A percentile compares a stretch with the other conserved stretches of the same genome.
phyloP scores from a whole-genome alignment of 2,888 invertebrate species.

The Cryptus viduatorius region DNA sequence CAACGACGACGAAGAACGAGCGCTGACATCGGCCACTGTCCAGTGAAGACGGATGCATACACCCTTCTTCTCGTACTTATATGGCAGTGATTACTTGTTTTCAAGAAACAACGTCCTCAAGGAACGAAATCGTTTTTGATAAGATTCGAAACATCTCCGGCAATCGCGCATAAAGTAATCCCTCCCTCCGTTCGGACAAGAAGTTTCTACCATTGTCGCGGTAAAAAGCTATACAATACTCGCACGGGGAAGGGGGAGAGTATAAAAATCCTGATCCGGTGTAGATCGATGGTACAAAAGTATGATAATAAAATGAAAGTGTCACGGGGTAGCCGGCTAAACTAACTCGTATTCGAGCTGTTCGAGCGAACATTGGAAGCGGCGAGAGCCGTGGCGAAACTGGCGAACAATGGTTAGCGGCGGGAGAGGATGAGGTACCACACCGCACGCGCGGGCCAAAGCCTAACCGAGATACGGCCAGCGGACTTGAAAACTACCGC shows the following conservation, averaged over 20 bases:
- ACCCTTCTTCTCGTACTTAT: neutral
- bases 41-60: conserved; percentile 29
- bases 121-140: neutral
- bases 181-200: too few relatives aligned
- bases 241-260: neutral
- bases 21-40: conserved; percentile 39
- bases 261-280: conserved; percentile 5
- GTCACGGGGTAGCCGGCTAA: conserved; percentile 37
- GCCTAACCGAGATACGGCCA: conserved; percentile 63
- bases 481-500: conserved; percentile 79
- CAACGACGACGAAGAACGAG: conserved; percentile 29
- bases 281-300: conserved; percentile 41
- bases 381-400: conserved; percentile 67
- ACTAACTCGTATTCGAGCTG: conserved; percentile 50
- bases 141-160: neutral
- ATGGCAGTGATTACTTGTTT: conserved; percentile 8
- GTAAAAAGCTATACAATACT: too few relatives aligned
- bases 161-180: too few relatives aligned
- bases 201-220: too few relatives aligned
- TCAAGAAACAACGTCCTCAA: neutral
- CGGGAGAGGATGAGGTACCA: conserved; percentile 49
- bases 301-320: conserved; percentile 47
- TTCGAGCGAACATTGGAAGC: conserved; percentile 82
- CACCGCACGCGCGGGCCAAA: conserved; percentile 62
- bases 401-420: conserved; percentile 80